Base-by-base conservation (phyloP, 2,113 vertebrate genomes). In the Calyptommatus sinebrachiatus region DNA sequence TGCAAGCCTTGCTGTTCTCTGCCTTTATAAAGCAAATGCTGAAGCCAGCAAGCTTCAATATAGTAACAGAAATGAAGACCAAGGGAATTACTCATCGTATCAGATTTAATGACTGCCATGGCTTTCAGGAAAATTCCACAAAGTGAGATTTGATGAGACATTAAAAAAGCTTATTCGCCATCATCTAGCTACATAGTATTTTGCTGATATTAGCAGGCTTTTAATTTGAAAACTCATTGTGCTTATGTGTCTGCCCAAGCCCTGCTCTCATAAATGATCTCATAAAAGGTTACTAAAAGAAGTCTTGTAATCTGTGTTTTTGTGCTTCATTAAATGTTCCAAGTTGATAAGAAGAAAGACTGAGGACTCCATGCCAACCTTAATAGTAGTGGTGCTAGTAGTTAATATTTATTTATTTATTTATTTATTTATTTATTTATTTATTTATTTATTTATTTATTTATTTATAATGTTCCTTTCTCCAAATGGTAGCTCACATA, bases 11-110 rank as follows among this genome's bases (percentile, higher is more conserved):
- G 31, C 60, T 2, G n/a, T 24, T 65, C 16, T 21, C 12, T 69
- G 29, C 65, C 53, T 57, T 69, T 77, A 78, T 78, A 78, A 69
- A 70, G 76, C 31, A 73, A 41, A 22, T 80, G 35, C 68, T 79
- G 77, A 46, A 26, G 77, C 60, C 63, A 71, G 69, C 77, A 72
- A 24, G 26, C 18, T 71, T 69, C 60, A 11, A 79, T 71, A 48
- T 57, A 80, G 9, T 26, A 73, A 57, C 79, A 74, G 48, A n/a
- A 68, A 45, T 68, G 10, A 60, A 74, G 35, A 80, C 18, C 24
- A 46, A 50, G 35, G 57, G 26, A 45, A 41, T 67, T 67, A 45
- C 4, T 60, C 18, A 68, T 68, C 20, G 16, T 80, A 63, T 80
- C 63, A 68, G 63, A 80, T 80, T 57, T 50, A 67, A 73, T 62